Evolutionary conservation across 2,888 invertebrate species (phyloP), one percentile per base, ranked within the genome.

Genomic region (Atrina japonica): DNA sequence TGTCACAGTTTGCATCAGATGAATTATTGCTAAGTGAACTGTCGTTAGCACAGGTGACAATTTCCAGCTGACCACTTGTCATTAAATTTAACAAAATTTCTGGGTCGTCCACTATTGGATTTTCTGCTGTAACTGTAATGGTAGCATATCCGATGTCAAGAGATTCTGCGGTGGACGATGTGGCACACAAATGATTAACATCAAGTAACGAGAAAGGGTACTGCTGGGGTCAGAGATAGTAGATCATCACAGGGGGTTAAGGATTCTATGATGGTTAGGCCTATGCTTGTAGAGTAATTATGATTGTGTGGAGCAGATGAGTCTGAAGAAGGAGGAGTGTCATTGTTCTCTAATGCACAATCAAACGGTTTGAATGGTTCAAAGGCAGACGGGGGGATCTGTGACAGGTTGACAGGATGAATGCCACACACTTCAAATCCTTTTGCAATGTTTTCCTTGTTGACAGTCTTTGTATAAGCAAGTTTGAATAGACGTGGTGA

Each of bases 361-460:
- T n/a, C n/a, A n/a, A n/a, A 55, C 14, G 69, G 49, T 2, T 40
- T 27, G 7, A 58, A 63, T 47, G 58, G 63, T 7, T 40, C 41
- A 1, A 49, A 50, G 29, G 43, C 63, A 50, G 40, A 45, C 16
- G 3, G 2, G 3, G 49, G 41, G 16, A 41, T 30, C 18, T 35
- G 14, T 1, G 21, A 5, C 30, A 60, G 52, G 30, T 65, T 47
- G 21, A 58, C 49, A 1, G 58, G 63, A 23, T 49, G 14, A 7
- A 63, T 61, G 0, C 59, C 71, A 50, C 63, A 67, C 9, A 56
- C 43, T 21, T 61, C 49, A 47, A 71, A 66, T 3, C 66, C 70
- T 21, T 53, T 60, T 35, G 16, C 29, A 3, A 71, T 71, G n/a
- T 66, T 71, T 1, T 23, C 30, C 11, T 35, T 40, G 6, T 29